Conservation (phyloP, 2,113 vertebrate genomes). For the Rhadina sibilatrix region DNA sequence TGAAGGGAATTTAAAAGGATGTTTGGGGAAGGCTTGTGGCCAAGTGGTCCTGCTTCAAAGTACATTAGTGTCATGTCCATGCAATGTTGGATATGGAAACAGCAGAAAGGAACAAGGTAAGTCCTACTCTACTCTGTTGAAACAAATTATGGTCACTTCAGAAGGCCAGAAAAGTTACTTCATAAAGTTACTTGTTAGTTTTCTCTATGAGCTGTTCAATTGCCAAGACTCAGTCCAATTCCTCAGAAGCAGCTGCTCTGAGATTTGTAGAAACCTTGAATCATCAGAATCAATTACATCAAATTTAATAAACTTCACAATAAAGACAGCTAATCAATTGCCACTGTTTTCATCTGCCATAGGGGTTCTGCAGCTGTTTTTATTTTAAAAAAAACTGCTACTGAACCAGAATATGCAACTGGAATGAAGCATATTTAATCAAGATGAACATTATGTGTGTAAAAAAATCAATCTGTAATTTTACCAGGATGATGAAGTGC, state of each 20-base stretch:
- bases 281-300: slow-evolving; percentile 9
- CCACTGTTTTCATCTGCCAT: background rate
- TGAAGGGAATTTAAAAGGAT: background rate
- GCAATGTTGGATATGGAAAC: background rate
- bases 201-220: background rate
- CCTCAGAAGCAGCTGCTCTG: background rate
- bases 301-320: slow-evolving; percentile 2
- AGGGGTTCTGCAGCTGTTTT: background rate
- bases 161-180: background rate
- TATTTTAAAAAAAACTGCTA: background rate
- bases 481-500: background rate
- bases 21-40: background rate
- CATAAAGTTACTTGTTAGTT: background rate
- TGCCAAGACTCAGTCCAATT: background rate
- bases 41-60: background rate
- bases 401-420: background rate
- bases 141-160: background rate
- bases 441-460: background rate
- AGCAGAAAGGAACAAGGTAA: background rate
- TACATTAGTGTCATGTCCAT: too few species aligned
- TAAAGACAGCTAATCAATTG: slow-evolving; percentile 16
- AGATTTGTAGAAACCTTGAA: background rate
- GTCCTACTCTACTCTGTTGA: background rate
- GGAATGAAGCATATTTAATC: background rate
- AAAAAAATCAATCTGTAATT: background rate